These are phyloP conservation scores for Pithys albifrons DNA, from an alignment of 2,113 vertebrate genomes.

Conservation along the genomic window DNA sequence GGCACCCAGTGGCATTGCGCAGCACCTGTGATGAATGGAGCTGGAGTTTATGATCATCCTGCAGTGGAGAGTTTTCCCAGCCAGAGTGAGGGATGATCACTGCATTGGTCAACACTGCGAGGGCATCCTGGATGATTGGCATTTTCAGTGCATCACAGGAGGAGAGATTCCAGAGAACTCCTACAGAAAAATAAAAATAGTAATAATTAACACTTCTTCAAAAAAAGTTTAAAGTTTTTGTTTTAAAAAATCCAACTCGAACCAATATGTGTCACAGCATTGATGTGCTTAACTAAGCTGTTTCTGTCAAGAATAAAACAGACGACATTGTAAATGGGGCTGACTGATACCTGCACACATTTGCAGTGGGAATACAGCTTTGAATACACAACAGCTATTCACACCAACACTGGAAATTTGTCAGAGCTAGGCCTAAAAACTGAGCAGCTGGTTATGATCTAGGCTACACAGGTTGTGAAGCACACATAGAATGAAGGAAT, in stretches of 20 bases:
- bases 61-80: constrained; percentile 95
- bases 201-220: background rate
- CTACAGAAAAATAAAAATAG: constrained; percentile 64
- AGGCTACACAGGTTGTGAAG: background rate
- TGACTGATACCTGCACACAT: background rate
- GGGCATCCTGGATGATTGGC: constrained; percentile 99
- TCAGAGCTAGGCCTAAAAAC: background rate
- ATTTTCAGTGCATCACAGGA: constrained; percentile 99
- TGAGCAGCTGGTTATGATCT: background rate
- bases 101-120: constrained; percentile 94
- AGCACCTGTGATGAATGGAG: constrained; percentile 98
- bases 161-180: constrained; percentile 97
- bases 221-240: background rate
- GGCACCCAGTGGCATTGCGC: constrained; percentile 98
- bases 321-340: background rate
- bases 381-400: background rate
- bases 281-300: background rate
- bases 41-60: constrained; percentile 94
- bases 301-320: background rate
- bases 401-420: background rate
- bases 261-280: background rate
- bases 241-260: fast-evolving
- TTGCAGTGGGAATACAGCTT: background rate
- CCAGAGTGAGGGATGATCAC: constrained; percentile 97
- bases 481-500: background rate